These are phyloP conservation scores for Oplegnathus fasciatus DNA, from an alignment of 2,113 vertebrate species.

Conservation along the genomic window DNA sequence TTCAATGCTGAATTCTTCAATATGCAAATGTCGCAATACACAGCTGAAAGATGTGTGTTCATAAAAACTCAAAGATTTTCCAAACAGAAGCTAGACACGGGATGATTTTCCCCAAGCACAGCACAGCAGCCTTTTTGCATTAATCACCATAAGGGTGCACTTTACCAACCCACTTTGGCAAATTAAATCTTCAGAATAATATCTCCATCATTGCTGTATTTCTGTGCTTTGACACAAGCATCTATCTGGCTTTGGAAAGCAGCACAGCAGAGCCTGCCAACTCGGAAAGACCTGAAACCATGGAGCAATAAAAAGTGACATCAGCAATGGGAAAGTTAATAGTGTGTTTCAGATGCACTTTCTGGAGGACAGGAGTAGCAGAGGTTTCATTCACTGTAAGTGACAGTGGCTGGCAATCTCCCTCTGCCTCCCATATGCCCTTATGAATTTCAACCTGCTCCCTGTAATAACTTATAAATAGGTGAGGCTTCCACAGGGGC, in stretches of 20 bases:
- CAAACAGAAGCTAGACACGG: slow-evolving; percentile 22
- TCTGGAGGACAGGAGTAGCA: slow-evolving; percentile 63
- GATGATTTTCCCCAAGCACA: slow-evolving; percentile 30
- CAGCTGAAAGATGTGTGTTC: slow-evolving; percentile 17
- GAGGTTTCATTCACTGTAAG: slow-evolving; percentile 74
- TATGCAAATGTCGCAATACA: neutral
- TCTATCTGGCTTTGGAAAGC: slow-evolving; percentile 74
- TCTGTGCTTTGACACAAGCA: slow-evolving; percentile 68
- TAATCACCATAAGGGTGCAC: slow-evolving; percentile 71
- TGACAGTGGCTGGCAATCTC: slow-evolving; percentile 69
- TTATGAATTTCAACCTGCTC: slow-evolving; percentile 65
- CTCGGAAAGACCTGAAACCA: slow-evolving; percentile 71
- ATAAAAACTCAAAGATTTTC: slow-evolving; percentile 40
- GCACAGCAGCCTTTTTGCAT: slow-evolving; percentile 52
- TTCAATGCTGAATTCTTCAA: neutral
- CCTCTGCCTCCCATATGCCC: slow-evolving; percentile 58
- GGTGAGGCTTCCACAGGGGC: slow-evolving; percentile 32
- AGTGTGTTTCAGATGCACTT: slow-evolving; percentile 81
- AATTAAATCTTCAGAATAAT: slow-evolving; percentile 80
- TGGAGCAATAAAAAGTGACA: slow-evolving; percentile 80
- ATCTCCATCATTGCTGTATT: slow-evolving; percentile 76
- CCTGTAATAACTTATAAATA: slow-evolving; percentile 69
- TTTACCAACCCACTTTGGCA: slow-evolving; percentile 76
- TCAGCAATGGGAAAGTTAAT: slow-evolving; percentile 81
- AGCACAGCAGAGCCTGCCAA: slow-evolving; percentile 68